Conservation (phyloP, 2,888 invertebrate genomes). For the Linyphia triangularis region DNA sequence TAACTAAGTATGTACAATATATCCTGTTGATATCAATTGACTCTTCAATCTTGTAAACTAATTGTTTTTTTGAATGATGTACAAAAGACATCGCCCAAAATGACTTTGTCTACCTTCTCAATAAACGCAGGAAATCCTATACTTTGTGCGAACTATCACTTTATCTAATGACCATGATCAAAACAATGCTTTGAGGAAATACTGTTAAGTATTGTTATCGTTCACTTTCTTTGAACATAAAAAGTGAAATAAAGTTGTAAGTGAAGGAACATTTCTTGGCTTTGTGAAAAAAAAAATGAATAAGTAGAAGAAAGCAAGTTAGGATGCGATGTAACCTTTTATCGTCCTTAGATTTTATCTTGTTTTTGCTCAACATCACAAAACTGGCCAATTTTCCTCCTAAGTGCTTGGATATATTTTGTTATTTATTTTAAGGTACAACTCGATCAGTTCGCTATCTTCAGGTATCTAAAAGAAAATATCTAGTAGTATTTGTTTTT, state of each 20-base stretch:
- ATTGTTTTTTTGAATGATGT: too few species aligned
- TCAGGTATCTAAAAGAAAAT: too few species aligned
- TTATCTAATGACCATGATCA: conserved; percentile 35
- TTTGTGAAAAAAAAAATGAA: background rate
- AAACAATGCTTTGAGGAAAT: conserved; percentile 39
- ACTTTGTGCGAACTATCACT: background rate
- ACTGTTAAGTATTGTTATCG: conserved; percentile 14
- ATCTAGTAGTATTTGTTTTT: too few species aligned
- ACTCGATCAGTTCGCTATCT: too few species aligned
- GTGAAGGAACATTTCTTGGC: conserved; percentile 12
- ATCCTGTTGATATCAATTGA: too few species aligned
- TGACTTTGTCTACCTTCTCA: too few species aligned
- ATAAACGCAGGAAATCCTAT: too few species aligned
- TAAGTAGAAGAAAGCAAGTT: conserved; percentile 1
- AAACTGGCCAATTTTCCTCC: conserved; percentile 49
- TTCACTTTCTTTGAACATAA: conserved; percentile 20
- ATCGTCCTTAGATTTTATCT: conserved; percentile 58
- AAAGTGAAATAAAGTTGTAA: conserved; percentile 44
- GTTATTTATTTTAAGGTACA: background rate
- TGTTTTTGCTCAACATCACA: conserved; percentile 30
- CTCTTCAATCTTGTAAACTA: too few species aligned
- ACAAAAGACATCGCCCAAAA: too few species aligned
- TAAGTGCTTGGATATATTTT: conserved; percentile 36
- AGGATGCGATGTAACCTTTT: conserved; percentile 49
- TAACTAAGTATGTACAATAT: too few species aligned